A percentile compares a stretch with the other conserved stretches of the same genome.
These are phyloP conservation scores for Athalia rosae DNA, from an alignment of 2,888 invertebrate genomes.

Conservation along the genomic window DNA sequence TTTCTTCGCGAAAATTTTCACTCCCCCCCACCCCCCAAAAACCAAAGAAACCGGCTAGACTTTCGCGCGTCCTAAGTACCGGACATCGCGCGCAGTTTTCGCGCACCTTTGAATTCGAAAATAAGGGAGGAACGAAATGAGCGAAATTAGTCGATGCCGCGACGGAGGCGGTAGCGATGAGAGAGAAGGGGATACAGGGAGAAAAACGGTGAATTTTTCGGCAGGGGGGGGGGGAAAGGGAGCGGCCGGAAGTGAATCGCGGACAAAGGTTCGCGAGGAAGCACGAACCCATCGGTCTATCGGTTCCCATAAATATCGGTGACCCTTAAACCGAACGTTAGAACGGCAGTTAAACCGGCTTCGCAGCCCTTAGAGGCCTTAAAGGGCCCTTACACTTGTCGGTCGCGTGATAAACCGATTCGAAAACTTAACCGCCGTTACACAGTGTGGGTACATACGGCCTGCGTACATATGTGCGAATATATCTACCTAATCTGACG, in stretches of 20 bases:
- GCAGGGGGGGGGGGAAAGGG: constrained; percentile 17
- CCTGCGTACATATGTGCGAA: not conserved
- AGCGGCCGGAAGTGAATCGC: constrained; percentile 36
- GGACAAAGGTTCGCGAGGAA: constrained; percentile 28
- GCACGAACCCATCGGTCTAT: constrained; percentile 39
- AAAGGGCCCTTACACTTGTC: constrained; percentile 41
- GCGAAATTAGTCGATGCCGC: not conserved
- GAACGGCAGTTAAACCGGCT: constrained; percentile 53
- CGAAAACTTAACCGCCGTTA: constrained; percentile 1
- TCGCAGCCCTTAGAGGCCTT: constrained; percentile 51
- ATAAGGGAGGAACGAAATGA: too few species aligned
- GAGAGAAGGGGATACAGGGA: not conserved
- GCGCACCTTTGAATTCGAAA: too few species aligned
- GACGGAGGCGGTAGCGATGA: not conserved
- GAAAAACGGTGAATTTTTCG: constrained; percentile 5
- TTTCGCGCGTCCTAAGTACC: not conserved
- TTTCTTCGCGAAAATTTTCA: too few species aligned
- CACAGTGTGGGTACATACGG: not conserved
- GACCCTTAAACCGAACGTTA: constrained; percentile 46
- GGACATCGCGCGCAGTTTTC: too few species aligned
- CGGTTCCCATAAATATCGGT: constrained; percentile 43
- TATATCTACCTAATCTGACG: not conserved
- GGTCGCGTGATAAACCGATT: constrained; percentile 45
- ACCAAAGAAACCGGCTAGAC: not conserved
- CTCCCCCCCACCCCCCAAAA: not conserved